Conservation (phyloP, 1,140 invertebrate genomes). For the Brachionus sp. region DNA sequence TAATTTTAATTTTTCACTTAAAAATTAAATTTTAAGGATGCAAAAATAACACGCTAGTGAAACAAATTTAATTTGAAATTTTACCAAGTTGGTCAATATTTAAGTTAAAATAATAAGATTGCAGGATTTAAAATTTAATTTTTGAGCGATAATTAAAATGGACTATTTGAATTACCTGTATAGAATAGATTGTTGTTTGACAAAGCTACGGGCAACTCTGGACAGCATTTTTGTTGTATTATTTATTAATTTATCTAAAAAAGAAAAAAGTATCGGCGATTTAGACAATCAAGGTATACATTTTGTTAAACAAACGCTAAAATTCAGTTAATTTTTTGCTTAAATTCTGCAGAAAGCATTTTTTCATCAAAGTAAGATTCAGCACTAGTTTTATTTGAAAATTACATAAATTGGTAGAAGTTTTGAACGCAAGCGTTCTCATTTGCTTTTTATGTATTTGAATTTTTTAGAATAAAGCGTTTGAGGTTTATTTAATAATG, state of each 20-base stretch:
- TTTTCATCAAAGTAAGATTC: neutral
- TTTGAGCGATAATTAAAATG: slow-evolving; percentile 8
- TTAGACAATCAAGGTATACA: neutral
- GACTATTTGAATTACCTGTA: neutral
- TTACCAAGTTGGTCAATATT: slow-evolving; percentile 1
- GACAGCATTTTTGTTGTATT: slow-evolving; percentile 13
- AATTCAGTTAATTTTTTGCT: neutral
- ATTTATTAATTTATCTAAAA: neutral
- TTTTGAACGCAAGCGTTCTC: slow-evolving; percentile 11
- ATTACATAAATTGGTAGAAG: slow-evolving; percentile 27
- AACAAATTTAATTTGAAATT: slow-evolving; percentile 26
- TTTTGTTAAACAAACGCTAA: slow-evolving; percentile 38
- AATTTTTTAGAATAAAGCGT: neutral
- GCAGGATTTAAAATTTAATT: slow-evolving; percentile 33
- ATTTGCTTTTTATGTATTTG: neutral
- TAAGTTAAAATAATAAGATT: neutral
- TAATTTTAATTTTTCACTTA: neutral
- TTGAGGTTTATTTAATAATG: neutral
- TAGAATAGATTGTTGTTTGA: slow-evolving; percentile 12
- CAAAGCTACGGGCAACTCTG: slow-evolving; percentile 24
- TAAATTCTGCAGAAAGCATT: slow-evolving; percentile 36
- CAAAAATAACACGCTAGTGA: neutral
- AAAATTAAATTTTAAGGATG: slow-evolving; percentile 26
- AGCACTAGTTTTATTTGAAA: neutral
- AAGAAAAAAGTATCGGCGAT: neutral